phyloP scores from a whole-genome alignment of 1,140 invertebrate genomes.

The Fopius arisanus region DNA sequence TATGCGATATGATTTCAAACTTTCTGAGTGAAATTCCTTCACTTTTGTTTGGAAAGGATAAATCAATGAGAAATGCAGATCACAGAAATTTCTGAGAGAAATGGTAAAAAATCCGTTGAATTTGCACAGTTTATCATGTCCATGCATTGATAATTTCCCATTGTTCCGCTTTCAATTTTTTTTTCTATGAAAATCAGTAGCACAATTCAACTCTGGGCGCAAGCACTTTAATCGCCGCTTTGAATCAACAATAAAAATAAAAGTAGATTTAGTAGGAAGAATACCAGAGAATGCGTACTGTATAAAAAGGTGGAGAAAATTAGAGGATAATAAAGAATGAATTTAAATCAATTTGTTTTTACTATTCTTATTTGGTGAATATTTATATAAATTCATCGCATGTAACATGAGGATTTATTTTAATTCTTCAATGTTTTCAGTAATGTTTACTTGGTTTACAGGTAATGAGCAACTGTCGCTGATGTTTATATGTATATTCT shows the following conservation, averaged over 20 bases:
- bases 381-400: no score
- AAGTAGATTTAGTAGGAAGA: not conserved
- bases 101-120: not conserved
- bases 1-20: not conserved
- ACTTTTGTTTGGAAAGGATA: not conserved
- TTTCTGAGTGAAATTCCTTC: not conserved
- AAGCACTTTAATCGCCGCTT: slow-evolving; percentile 7
- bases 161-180: not conserved
- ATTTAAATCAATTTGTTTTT: slow-evolving; percentile 7
- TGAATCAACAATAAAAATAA: slow-evolving; percentile 16
- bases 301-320: slow-evolving; percentile 1
- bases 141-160: not conserved
- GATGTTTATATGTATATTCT: no score
- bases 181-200: not conserved
- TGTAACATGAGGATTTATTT: no score
- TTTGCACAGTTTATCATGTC: not conserved
- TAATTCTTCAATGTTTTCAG: no score
- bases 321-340: slow-evolving; percentile 1
- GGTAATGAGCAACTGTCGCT: no score
- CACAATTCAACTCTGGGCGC: slow-evolving; percentile 22
- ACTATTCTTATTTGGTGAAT: no score
- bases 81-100: no score
- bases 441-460: no score
- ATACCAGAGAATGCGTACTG: not conserved
- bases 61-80: no score